phyloP scores from a whole-genome alignment of 1,140 invertebrate species.

The Fopius arisanus region DNA sequence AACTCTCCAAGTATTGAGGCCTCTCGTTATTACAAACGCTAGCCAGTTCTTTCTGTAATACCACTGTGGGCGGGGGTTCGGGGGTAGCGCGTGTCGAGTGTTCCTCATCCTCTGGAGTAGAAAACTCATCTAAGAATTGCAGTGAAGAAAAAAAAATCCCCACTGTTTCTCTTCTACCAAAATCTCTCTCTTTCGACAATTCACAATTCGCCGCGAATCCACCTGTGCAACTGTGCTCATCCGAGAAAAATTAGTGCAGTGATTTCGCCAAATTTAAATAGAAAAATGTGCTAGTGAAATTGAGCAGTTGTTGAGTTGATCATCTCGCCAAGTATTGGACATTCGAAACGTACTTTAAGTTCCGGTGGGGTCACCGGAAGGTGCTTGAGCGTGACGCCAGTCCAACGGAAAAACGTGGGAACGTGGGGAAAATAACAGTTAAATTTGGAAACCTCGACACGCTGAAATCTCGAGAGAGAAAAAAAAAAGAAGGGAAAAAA shows the following conservation, averaged over 20 bases:
- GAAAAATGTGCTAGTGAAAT: too few species aligned
- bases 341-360: constrained; percentile 46
- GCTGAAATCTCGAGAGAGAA: constrained; percentile 1
- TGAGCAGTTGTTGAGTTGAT: too few species aligned
- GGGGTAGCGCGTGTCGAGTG: background rate
- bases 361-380: constrained; percentile 61
- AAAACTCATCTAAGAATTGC: too few species aligned
- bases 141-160: too few species aligned
- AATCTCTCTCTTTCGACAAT: background rate
- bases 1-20: background rate
- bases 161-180: too few species aligned
- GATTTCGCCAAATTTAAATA: too few species aligned
- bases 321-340: background rate
- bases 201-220: too few species aligned
- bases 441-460: background rate
- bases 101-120: background rate
- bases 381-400: constrained; percentile 55
- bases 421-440: constrained; percentile 34
- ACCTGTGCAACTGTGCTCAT: too few species aligned
- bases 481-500: constrained; percentile 14
- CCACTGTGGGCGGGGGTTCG: background rate
- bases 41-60: background rate
- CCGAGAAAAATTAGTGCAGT: too few species aligned
- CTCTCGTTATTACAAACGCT: background rate
- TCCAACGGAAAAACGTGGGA: constrained; percentile 66